phyloP scores from a whole-genome alignment of 2,797 vertebrate species.

The Sebastiscus tertius region DNA sequence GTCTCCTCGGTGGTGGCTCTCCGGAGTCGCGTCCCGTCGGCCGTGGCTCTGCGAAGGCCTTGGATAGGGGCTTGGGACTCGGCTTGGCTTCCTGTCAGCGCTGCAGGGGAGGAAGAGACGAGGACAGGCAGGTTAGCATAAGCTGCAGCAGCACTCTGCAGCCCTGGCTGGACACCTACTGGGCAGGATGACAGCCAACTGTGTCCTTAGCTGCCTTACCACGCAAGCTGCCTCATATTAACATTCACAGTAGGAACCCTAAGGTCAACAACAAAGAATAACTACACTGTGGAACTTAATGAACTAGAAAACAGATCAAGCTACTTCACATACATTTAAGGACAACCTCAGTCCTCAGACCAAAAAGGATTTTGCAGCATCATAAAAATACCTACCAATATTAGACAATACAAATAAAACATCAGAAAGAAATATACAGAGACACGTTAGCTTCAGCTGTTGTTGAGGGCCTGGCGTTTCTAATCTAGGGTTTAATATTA shows the following conservation, averaged over 20 bases:
- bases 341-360: not conserved
- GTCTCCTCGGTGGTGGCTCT: slow-evolving; percentile 90
- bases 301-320: not conserved
- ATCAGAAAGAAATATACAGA: not conserved
- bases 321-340: not conserved
- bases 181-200: slow-evolving; percentile 49
- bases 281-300: not conserved
- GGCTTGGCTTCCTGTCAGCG: slow-evolving; percentile 87
- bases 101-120: slow-evolving; percentile 70
- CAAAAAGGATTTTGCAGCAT: not conserved
- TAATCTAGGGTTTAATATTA: not conserved
- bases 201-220: slow-evolving; percentile 55
- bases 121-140: slow-evolving; percentile 55
- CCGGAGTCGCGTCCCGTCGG: slow-evolving; percentile 78
- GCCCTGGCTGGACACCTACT: slow-evolving; percentile 32
- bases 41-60: slow-evolving; percentile 79
- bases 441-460: not conserved
- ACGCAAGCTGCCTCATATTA: slow-evolving; percentile 34
- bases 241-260: slow-evolving; percentile 21
- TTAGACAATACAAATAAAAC: not conserved
- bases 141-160: slow-evolving; percentile 22
- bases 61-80: slow-evolving; percentile 73
- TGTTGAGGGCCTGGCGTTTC: not conserved
- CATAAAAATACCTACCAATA: not conserved
- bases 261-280: slow-evolving; percentile 42